Percentiles rank a stretch among this genome's conserved stretches.
Conservation (phyloP, 2,888 invertebrate species). For the Melanostoma mellinum region DNA sequence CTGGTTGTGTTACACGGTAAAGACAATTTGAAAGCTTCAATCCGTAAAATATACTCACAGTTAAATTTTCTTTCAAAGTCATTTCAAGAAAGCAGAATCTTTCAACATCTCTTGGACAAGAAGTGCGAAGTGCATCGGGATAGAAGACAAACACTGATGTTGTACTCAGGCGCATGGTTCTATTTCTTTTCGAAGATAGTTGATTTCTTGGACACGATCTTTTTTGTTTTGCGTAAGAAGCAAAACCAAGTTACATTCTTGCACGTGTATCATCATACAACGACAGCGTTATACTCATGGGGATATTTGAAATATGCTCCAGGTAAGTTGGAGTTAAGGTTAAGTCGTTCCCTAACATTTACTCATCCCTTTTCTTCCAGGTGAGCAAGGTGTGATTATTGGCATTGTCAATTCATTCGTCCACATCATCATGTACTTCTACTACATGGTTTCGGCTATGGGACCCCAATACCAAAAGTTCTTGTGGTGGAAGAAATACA, state of each 20-base stretch:
- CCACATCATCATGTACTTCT: conserved; percentile 83
- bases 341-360: neutral
- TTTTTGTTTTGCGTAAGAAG: conserved; percentile 95
- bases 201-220: conserved; percentile 91
- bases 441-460: conserved; percentile 83
- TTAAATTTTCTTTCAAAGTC: conserved; percentile 74
- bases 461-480: conserved; percentile 83
- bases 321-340: conserved; percentile 83
- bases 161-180: conserved; percentile 87
- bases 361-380: conserved; percentile 69
- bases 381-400: conserved; percentile 82
- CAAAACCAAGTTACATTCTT: conserved; percentile 93
- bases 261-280: conserved; percentile 94
- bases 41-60: too few relatives aligned
- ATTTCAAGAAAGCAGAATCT: conserved; percentile 78
- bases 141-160: conserved; percentile 82
- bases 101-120: conserved; percentile 78
- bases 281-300: conserved; percentile 91
- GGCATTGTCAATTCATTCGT: conserved; percentile 83
- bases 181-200: conserved; percentile 91
- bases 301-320: conserved; percentile 90
- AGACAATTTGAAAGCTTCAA: conserved; percentile 59
- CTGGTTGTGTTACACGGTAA: conserved; percentile 84
- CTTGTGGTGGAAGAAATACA: conserved; percentile 84
- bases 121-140: conserved; percentile 79